These are phyloP conservation scores for Mycalesis mineus DNA, from an alignment of 2,888 invertebrate species.

Conservation along the genomic window DNA sequence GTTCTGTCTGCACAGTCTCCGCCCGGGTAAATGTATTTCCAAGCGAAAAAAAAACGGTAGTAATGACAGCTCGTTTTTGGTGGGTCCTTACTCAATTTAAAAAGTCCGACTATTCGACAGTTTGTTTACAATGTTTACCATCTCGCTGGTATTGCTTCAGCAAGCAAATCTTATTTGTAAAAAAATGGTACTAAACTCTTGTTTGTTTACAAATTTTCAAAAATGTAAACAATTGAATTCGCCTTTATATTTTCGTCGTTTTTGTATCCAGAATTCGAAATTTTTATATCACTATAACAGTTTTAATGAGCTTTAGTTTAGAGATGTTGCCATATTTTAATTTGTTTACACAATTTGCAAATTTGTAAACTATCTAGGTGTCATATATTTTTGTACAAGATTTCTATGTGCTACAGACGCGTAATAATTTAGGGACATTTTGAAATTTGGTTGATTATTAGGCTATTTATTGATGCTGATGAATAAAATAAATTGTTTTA, in stretches of 20 bases:
- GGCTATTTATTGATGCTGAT: conserved; percentile 20
- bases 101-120: no score
- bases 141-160: no score
- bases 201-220: background rate
- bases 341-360: background rate
- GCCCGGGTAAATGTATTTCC: no score
- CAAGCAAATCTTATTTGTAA: no score
- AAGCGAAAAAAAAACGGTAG: no score
- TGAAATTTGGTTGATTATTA: background rate
- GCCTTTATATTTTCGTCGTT: background rate
- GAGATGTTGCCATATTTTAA: background rate
- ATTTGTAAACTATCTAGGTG: background rate
- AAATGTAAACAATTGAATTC: background rate
- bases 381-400: conserved; percentile 24
- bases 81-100: no score
- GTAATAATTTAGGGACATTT: conserved; percentile 12
- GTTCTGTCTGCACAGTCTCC: no score
- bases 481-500: conserved; percentile 4
- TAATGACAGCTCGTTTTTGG: no score
- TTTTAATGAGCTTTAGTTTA: background rate
- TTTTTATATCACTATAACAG: background rate
- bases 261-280: background rate
- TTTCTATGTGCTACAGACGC: conserved; percentile 29
- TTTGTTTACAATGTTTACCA: no score
- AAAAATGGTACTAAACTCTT: background rate